phyloP scores from a whole-genome alignment of 2,113 vertebrate species.

The Aramus guarauna region DNA sequence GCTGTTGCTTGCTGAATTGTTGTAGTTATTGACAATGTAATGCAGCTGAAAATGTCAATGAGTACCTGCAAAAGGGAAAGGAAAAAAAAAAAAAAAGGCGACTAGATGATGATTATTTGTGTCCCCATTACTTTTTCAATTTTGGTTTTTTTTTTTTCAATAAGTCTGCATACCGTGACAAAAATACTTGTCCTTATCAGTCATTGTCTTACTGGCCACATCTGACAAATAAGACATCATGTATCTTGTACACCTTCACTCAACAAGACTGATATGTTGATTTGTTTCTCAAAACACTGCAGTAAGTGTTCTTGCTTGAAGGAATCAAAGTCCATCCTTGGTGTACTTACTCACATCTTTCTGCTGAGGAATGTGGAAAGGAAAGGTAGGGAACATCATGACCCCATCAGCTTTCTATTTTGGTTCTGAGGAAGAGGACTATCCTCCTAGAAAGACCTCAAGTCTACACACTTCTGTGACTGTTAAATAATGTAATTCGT shows the following conservation, averaged over 20 bases:
- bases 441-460: background rate
- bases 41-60: background rate
- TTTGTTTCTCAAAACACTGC: background rate
- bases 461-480: background rate
- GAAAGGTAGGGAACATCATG: background rate
- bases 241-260: background rate
- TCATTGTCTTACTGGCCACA: background rate
- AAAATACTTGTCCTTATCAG: background rate
- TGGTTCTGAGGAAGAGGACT: background rate
- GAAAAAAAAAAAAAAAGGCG: background rate
- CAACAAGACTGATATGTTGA: background rate
- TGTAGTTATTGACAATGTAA: background rate
- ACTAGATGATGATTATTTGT: background rate
- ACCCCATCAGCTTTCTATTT: background rate
- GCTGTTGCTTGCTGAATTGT: background rate
- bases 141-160: background rate
- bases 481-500: background rate
- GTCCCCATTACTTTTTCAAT: background rate
- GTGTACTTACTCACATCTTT: background rate
- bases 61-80: background rate
- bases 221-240: background rate
- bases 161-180: background rate
- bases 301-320: background rate
- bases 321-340: background rate
- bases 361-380: background rate